A percentile compares a stretch with the other conserved stretches of the same genome.
These are phyloP conservation scores for Diachasma alloeum DNA, from an alignment of 1,140 invertebrate species.

Conservation along the genomic window DNA sequence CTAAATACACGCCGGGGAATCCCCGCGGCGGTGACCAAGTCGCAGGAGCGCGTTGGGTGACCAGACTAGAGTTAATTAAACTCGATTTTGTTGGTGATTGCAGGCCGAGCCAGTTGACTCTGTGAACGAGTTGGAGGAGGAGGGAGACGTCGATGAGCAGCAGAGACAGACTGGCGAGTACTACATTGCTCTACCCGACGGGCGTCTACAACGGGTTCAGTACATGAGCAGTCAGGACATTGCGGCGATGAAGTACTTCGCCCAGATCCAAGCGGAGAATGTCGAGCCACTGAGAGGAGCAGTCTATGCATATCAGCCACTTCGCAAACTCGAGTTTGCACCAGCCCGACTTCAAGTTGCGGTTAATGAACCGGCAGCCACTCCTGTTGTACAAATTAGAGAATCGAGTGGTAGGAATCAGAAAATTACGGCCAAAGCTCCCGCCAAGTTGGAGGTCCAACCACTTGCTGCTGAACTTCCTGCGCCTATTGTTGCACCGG, in stretches of 20 bases:
- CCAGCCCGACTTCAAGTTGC: slow-evolving; percentile 39
- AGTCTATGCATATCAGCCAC: slow-evolving; percentile 65
- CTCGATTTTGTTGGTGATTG: slow-evolving; percentile 16
- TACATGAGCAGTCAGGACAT: slow-evolving; percentile 64
- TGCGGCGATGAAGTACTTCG: slow-evolving; percentile 67
- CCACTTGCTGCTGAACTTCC: slow-evolving; percentile 30
- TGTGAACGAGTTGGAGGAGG: slow-evolving; percentile 56
- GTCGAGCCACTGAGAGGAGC: slow-evolving; percentile 66
- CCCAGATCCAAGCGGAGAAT: slow-evolving; percentile 65
- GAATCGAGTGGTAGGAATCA: background rate
- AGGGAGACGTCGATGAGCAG: slow-evolving; percentile 43
- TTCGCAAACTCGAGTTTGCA: slow-evolving; percentile 53
- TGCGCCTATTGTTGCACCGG: background rate
- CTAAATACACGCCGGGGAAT: too few relatives aligned
- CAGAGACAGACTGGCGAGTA: slow-evolving; percentile 60
- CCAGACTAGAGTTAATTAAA: too few relatives aligned
- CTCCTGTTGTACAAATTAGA: background rate
- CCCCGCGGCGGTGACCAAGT: too few relatives aligned
- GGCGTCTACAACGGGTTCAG: slow-evolving; percentile 64
- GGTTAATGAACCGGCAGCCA: slow-evolving; percentile 20
- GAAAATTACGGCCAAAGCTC: background rate
- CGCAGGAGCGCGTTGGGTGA: too few relatives aligned
- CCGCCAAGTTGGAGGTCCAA: slow-evolving; percentile 29
- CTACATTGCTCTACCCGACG: slow-evolving; percentile 66
- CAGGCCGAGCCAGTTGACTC: slow-evolving; percentile 54